Evolutionary conservation across 1,140 invertebrate species (phyloP), one percentile per base, ranked within the genome.

Genomic region (Paraescarpia echinospica): DNA sequence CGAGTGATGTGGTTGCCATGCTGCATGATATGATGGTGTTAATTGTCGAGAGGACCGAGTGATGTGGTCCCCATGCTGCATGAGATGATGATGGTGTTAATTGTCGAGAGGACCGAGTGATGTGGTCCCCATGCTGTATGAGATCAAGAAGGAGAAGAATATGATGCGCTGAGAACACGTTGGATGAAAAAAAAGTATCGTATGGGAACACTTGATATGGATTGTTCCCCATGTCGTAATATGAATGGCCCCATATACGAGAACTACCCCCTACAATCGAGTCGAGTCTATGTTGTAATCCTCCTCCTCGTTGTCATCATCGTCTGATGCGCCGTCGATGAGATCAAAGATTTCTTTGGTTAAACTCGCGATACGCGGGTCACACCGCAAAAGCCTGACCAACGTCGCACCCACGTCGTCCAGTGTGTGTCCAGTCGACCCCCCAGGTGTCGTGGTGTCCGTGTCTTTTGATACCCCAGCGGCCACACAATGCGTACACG

Each of bases 271-370:
- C 59, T 77, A 77, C 22, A 77, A 77, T 77, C 27, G 41, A 0
- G 22, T 77, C 59, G 59, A 77, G 27, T 77, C 59, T 77, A 77
- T 31, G 59, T 22, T 18, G 59, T 31, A 41, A 41, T 41, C 41
- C 4, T 41, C 59, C 18, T 77, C 59, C 2, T 77, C 22, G 0
- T 77, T 18, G 59, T 77, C 59, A 31, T 77, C 59, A 31, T 77
- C 59, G 59, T 77, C 59, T 77, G 59, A 22, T 77, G 9, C 14
- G 59, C 22, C 59, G 27, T 77, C 59, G 59, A 77, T 77, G 59
- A 77, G 59, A 77, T 77, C 59, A 77, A 77, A 77, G 59, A 77
- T 77, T 77, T 77, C 59, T 77, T 77, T 77, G 59, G 59, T 77
- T 77, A 77, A 77, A 77, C 59, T 77, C 59, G 59, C 59, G 22